These are phyloP conservation scores for Campoplex capitator DNA, from an alignment of 2,888 invertebrate genomes.

Conservation along the genomic window DNA sequence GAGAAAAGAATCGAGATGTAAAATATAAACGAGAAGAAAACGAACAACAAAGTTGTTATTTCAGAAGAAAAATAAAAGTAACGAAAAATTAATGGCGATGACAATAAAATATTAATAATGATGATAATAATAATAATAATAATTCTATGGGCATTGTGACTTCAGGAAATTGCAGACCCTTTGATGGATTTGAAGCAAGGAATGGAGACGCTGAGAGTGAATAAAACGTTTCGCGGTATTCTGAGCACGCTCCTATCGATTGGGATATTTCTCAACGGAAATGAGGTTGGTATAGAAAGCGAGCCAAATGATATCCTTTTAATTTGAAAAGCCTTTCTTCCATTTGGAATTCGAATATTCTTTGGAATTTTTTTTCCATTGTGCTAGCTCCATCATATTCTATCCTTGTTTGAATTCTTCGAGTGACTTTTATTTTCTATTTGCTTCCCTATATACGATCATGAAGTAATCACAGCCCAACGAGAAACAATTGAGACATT, in stretches of 20 bases:
- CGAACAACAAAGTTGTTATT: not conserved
- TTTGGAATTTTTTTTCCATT: not conserved
- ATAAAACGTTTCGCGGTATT: slow-evolving; percentile 97
- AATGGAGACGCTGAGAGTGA: slow-evolving; percentile 94
- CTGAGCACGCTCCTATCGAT: slow-evolving; percentile 96
- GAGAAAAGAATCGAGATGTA: slow-evolving; percentile 24
- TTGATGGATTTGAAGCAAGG: slow-evolving; percentile 99
- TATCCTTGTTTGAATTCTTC: not conserved
- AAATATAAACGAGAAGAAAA: not conserved
- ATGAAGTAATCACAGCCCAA: not conserved
- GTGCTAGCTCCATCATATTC: not conserved
- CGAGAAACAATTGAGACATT: not conserved
- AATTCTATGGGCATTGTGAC: slow-evolving; percentile 60
- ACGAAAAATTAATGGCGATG: not conserved
- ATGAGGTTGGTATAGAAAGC: slow-evolving; percentile 85
- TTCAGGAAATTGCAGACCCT: slow-evolving; percentile 98
- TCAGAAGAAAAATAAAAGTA: slow-evolving; percentile 19
- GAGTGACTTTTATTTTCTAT: not conserved
- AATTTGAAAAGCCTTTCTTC: slow-evolving; percentile 69
- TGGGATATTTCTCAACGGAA: slow-evolving; percentile 98
- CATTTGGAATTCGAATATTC: slow-evolving; percentile 12
- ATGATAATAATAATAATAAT: slow-evolving; percentile 39
- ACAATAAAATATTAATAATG: not conserved
- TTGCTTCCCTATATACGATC: not conserved
- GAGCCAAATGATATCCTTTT: slow-evolving; percentile 82